A percentile compares a stretch with the other conserved stretches of the same genome.
Evolutionary conservation across 2,797 vertebrate species (phyloP).

Genomic region (Calcarius lapponicus): DNA sequence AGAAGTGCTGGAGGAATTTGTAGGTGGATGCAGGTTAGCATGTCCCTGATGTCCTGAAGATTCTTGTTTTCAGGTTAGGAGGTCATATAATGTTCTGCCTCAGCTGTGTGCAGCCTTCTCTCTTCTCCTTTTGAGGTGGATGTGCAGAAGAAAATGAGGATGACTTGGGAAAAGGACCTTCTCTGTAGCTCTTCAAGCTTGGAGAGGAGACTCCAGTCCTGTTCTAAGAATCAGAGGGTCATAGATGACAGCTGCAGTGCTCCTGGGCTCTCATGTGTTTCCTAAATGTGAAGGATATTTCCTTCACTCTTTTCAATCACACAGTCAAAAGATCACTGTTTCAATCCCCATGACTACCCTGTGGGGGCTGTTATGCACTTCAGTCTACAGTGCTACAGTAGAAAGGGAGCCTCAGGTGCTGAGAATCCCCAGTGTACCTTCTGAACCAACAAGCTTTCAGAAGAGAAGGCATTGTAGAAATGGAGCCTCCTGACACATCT

Average conservation of each 20-base stretch:
- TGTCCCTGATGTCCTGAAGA: neutral
- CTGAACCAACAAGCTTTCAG: neutral
- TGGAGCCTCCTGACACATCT: neutral
- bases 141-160: neutral
- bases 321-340: neutral
- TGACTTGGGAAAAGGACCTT: neutral
- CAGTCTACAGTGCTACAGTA: neutral
- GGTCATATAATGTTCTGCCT: neutral
- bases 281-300: neutral
- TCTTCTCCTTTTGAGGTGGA: neutral
- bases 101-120: neutral
- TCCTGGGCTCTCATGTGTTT: neutral
- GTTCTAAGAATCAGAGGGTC: neutral
- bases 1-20: constrained; percentile 86
- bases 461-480: neutral
- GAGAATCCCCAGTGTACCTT: neutral
- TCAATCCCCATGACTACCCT: neutral
- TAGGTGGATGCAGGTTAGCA: constrained; percentile 89
- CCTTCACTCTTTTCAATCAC: neutral
- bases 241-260: neutral
- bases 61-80: neutral
- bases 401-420: neutral
- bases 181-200: neutral
- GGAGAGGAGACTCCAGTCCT: neutral
- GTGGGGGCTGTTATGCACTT: rapidly evolving